Evolutionary conservation across 2,113 vertebrate genomes (phyloP).

Genomic region (Dicaeum eximium): DNA sequence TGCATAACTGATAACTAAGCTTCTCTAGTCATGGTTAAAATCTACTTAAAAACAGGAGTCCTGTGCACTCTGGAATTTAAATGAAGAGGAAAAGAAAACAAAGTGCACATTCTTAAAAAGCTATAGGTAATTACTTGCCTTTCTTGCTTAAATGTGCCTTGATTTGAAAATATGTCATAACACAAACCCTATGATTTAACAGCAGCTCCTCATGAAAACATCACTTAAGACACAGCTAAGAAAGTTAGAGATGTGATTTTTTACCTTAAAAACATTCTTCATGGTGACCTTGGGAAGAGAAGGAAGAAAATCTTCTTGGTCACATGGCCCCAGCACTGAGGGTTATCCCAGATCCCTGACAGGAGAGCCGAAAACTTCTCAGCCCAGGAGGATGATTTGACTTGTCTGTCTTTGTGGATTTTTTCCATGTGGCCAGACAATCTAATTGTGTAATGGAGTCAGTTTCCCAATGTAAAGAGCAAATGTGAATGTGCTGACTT

Average conservation of each 20-base stretch:
- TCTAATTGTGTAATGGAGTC: neutral
- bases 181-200: neutral
- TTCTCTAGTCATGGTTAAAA: slow-evolving; percentile 48
- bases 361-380: neutral
- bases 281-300: neutral
- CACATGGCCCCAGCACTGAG: neutral
- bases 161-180: neutral
- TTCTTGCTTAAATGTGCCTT: neutral
- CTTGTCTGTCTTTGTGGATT: neutral
- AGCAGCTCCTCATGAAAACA: neutral
- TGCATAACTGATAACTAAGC: slow-evolving; percentile 34
- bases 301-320: neutral
- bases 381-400: neutral
- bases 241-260: neutral
- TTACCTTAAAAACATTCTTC: neutral
- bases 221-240: neutral
- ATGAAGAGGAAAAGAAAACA: slow-evolving; percentile 44
- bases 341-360: neutral
- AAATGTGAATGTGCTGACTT: no score
- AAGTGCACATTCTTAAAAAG: slow-evolving; percentile 17
- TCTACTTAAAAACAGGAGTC: slow-evolving; percentile 15
- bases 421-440: neutral
- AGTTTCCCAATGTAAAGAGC: neutral
- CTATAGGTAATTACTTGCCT: neutral
- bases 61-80: slow-evolving; percentile 17